Evolutionary conservation across 2,888 invertebrate species (phyloP), one percentile per base, ranked within the genome.

Genomic region (Melanargia galathea): DNA sequence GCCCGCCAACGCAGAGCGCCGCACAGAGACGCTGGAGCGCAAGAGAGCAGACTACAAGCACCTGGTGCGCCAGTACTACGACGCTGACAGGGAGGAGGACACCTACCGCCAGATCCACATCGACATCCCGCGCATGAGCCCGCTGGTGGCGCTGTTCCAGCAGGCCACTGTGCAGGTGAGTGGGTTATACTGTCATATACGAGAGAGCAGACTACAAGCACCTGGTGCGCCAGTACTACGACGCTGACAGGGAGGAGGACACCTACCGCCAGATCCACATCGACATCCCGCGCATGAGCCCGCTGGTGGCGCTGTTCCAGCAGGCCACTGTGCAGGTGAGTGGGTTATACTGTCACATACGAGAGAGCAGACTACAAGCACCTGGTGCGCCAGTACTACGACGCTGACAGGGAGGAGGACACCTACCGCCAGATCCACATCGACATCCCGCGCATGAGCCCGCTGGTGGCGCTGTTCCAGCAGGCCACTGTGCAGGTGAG

Each of bases 71-170:
- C 98, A 99, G 86, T 99, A 99, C 92, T 99, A 98, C 85, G 97
- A 97, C 77, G 96, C 96, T 0, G 95, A 96, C 75, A 78, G 93
- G 56, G 94, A 95, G 75, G 97, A 98, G 78, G 99, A 99, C 79
- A 99, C 98, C 22, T 99, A 98, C 92, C 70, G 90, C 46, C 90
- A 93, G 94, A 99, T 99, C 86, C 98, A 99, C 87, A 99, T 99
- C 78, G 99, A 99, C 88, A 98, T 99, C 86, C 99, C 99, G 61
- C 93, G 99, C 79, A 99, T 99, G 99, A 99, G 98, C 82, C 99
- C 99, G 6, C 93, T 98, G 65, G 97, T 99, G 69, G 95, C 98
- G 35, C 92, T 99, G 71, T 99, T 99, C 87, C 99, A 99, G 87
- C 99, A 99, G 89, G 93, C 94, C 72, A 95, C 96, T 68, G 99